Evolutionary conservation across 2,888 invertebrate genomes (phyloP).

Genomic region (Morpho deidamia): DNA sequence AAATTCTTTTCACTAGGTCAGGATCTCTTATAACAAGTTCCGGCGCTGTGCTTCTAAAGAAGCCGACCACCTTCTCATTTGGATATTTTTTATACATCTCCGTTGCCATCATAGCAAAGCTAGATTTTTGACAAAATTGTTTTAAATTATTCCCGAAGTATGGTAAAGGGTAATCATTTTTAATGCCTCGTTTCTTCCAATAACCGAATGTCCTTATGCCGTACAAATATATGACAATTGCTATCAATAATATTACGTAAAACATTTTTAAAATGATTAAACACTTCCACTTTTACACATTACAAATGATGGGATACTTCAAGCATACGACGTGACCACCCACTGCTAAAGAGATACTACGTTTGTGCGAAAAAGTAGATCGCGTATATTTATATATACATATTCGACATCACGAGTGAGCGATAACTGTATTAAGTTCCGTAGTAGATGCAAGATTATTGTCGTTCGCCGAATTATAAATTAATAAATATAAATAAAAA

Average conservation of each 20-base stretch:
- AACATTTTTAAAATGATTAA: constrained; percentile 32
- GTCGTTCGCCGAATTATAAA: too few species aligned
- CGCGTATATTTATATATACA: not conserved
- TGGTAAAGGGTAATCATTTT: constrained; percentile 53
- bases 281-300: too few species aligned
- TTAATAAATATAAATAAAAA: too few species aligned
- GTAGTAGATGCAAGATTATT: too few species aligned
- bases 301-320: too few species aligned
- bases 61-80: constrained; percentile 59
- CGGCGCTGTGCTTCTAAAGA: constrained; percentile 46
- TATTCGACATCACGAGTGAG: not conserved
- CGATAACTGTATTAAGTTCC: not conserved
- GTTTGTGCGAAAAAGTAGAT: too few species aligned
- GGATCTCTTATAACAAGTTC: constrained; percentile 61
- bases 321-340: too few species aligned
- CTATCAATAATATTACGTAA: constrained; percentile 30
- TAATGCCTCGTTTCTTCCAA: constrained; percentile 55
- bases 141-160: constrained; percentile 50
- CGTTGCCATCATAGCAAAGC: constrained; percentile 54
- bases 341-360: too few species aligned
- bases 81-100: constrained; percentile 54
- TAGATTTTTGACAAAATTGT: constrained; percentile 48
- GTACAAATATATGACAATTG: constrained; percentile 43
- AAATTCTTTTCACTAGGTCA: constrained; percentile 53
- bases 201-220: constrained; percentile 50